Evolutionary conservation across 1,140 invertebrate genomes (phyloP).

Genomic region (Carposina sasakii): DNA sequence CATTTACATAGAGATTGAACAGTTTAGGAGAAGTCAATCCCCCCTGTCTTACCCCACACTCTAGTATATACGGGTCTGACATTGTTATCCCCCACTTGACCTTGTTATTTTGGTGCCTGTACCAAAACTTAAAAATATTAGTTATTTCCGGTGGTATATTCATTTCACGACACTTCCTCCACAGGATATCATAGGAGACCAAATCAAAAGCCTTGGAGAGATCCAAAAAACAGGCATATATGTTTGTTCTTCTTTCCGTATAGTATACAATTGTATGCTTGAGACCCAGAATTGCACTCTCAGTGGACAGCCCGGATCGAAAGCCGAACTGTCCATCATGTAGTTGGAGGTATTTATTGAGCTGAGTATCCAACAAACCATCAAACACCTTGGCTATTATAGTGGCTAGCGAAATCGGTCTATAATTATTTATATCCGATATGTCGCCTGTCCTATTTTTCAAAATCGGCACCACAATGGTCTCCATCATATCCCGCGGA

Average conservation of each 20-base stretch:
- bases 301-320: background rate
- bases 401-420: slow-evolving; percentile 1
- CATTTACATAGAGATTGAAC: slow-evolving; percentile 1
- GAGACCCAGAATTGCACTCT: background rate
- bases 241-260: background rate
- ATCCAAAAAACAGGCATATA: background rate
- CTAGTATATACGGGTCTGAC: background rate
- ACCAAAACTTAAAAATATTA: background rate
- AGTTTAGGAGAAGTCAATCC: background rate
- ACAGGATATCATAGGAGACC: background rate
- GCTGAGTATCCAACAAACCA: background rate
- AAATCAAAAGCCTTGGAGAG: background rate
- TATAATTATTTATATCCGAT: background rate
- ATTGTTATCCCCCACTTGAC: background rate
- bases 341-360: background rate
- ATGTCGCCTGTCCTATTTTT: slow-evolving; percentile 6
- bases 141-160: background rate
- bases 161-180: background rate
- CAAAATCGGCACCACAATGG: slow-evolving; percentile 1
- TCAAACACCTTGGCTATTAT: background rate
- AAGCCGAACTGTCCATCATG: slow-evolving; percentile 2
- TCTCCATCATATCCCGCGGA: background rate
- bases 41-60: background rate
- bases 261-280: background rate
- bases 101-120: background rate